These are phyloP conservation scores for Cantharis rustica DNA, from an alignment of 2,888 invertebrate genomes.

Conservation along the genomic window DNA sequence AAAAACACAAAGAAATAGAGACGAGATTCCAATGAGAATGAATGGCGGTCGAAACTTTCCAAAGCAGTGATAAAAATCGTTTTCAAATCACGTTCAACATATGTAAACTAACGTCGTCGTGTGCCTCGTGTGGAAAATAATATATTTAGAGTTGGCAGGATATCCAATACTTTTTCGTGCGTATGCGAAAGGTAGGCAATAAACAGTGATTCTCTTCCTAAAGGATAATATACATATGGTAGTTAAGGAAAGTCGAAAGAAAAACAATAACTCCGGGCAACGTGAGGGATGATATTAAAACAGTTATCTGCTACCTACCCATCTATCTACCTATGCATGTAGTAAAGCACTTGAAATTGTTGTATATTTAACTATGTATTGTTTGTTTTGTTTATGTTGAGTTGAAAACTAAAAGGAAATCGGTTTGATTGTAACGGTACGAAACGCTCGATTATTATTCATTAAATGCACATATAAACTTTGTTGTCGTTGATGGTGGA, in stretches of 20 bases:
- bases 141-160: slow-evolving; percentile 52
- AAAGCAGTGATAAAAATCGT: slow-evolving; percentile 44
- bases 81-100: slow-evolving; percentile 54
- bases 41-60: slow-evolving; percentile 38
- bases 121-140: slow-evolving; percentile 49
- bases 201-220: slow-evolving; percentile 38
- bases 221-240: slow-evolving; percentile 38
- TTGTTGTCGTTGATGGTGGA: neutral
- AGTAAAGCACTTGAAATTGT: neutral
- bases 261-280: slow-evolving; percentile 27
- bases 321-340: slow-evolving; percentile 5
- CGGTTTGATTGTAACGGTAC: neutral
- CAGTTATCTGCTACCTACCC: neutral
- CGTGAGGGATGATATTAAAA: slow-evolving; percentile 20
- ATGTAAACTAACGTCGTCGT: slow-evolving; percentile 54
- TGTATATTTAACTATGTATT: neutral
- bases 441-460: neutral
- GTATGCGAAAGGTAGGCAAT: slow-evolving; percentile 46
- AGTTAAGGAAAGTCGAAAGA: slow-evolving; percentile 33
- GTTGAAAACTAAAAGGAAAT: neutral
- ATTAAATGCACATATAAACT: neutral
- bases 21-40: slow-evolving; percentile 39
- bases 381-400: slow-evolving; percentile 1
- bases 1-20: slow-evolving; percentile 36
- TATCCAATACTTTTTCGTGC: slow-evolving; percentile 48